Evolutionary conservation across 2,797 vertebrate species (phyloP), one percentile per base, ranked within the genome.

Genomic region (Lutra lutra): DNA sequence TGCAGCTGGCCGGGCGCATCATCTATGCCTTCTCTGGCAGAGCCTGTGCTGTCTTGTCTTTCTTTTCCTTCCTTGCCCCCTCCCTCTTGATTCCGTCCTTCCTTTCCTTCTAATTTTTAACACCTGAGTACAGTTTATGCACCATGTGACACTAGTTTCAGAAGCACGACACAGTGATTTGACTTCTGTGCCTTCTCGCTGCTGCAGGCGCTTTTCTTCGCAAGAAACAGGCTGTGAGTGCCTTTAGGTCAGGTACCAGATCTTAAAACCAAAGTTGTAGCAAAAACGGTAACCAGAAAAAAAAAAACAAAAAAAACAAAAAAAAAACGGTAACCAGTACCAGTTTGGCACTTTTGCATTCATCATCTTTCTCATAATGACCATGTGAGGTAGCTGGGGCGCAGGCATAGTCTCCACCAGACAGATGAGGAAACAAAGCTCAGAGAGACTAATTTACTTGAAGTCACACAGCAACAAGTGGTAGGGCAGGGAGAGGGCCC

Each of bases 401-500:
- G 7, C 35, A 32, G 46, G 40, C 18, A 32, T 9, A 32, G 32
- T 27, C 66, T 48, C 89, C 27, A 46, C 20, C 13, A 0, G 23
- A 43, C 18, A 18, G 54, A 78, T 1, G 73, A 68, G 82, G 68
- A 60, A 23, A 73, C 79, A 7, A 23, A 66, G 66, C 51, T 35
- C 77, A 64, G 62, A n/a, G 70, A 80, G 68, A n/a, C n/a, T 64
- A 27, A 43, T 20, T 43, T 25, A n/a, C 58, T 43, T 1, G 7
- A 8, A 27, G 83, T 46, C 79, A 85, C 92, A 58, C 56, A 40
- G 66, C 17, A 48, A n/a, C 77, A 12, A 25, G 48, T 70, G 17
- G 68, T 32, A 3, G 32, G 10, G 75, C 3, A 4, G 20, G 21
- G 23, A 20, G 48, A 20, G 4, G 27, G 21, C 4, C 0, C 0